Base-by-base conservation (phyloP, 2,797 vertebrate genomes). In the Balearica regulorum region DNA sequence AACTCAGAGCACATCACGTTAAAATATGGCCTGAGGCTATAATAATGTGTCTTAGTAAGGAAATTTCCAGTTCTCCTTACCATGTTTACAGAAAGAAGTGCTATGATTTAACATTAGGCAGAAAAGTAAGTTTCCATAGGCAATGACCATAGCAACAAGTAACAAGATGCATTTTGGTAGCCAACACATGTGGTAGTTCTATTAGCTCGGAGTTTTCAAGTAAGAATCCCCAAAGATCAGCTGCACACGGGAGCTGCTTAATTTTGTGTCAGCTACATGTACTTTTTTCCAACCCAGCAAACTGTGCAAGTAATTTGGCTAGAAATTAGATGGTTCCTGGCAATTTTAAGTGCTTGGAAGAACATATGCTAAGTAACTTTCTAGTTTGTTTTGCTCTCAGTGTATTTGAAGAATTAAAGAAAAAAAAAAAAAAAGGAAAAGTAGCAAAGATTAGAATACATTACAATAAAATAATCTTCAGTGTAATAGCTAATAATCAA, bases 141-240 rank as follows among this genome's bases (percentile, higher is more conserved):
- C 79, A 96, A 54, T 54, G 62, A 68, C 86, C 73, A 39, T 55
- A 85, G 95, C 88, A 96, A 83, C 26, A 93, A 96, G 68, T 90
- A 94, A 94, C 66, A 94, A 97, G 58, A 83, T 93, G 85, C 44
- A 54, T 93, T 97, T 95, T 83, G 44, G n/a, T 57, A 87, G 93
- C 85, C 95, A 98, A 51, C n/a, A 92, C 94, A 96, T 95, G 22
- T 95, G 95, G 91, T 95, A 94, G 41, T 89, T 95, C 96, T 93
- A 96, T 97, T 96, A 96, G 68, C 85, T 75, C 1, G 1, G 66
- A 89, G 51, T 28, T 94, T 93, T 95, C 54, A 48, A 81, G 51
- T 77, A 73, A 93, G 83, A 96, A 81, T 93, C 58, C 66, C 68
- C 78, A 66, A 94, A 96, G 83, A 86, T 94, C 94, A 91, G 66